A percentile compares a stretch with the other conserved stretches of the same genome.
Evolutionary conservation across 2,888 invertebrate genomes (phyloP).

Genomic region (Monochamus alternatus): DNA sequence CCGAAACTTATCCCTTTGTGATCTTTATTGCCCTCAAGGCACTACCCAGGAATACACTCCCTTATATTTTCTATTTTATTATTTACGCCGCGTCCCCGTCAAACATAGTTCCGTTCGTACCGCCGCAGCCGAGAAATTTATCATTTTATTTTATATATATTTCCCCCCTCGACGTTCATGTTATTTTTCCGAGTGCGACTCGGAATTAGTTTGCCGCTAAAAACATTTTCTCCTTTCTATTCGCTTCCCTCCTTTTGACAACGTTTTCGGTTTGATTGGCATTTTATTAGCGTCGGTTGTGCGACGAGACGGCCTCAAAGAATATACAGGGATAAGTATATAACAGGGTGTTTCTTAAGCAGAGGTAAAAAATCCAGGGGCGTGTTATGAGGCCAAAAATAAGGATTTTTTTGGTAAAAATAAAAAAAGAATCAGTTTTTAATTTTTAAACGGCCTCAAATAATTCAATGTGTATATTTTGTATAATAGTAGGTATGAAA

Average conservation of each 20-base stretch:
- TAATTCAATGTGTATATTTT: no score
- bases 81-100: conserved; percentile 21
- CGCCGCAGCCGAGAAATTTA: background rate
- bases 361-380: no score
- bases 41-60: background rate
- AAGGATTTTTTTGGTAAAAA: no score
- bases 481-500: no score
- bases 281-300: conserved; percentile 3
- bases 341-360: no score
- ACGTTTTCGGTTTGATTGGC: conserved; percentile 10
- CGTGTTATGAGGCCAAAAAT: no score
- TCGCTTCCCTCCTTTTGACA: background rate
- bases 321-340: background rate
- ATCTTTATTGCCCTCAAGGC: conserved; percentile 14
- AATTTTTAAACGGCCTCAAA: no score
- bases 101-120: conserved; percentile 24
- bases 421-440: no score
- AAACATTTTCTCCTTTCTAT: conserved; percentile 14
- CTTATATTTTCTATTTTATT: conserved; percentile 15
- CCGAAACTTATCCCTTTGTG: conserved; percentile 5
- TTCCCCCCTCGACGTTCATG: background rate
- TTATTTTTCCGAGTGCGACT: conserved; percentile 14
- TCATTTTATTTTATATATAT: conserved; percentile 26
- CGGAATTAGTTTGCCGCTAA: conserved; percentile 28
- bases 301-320: background rate